Evolutionary conservation across 2,888 invertebrate species (phyloP).

Genomic region (Stenurella melanura): DNA sequence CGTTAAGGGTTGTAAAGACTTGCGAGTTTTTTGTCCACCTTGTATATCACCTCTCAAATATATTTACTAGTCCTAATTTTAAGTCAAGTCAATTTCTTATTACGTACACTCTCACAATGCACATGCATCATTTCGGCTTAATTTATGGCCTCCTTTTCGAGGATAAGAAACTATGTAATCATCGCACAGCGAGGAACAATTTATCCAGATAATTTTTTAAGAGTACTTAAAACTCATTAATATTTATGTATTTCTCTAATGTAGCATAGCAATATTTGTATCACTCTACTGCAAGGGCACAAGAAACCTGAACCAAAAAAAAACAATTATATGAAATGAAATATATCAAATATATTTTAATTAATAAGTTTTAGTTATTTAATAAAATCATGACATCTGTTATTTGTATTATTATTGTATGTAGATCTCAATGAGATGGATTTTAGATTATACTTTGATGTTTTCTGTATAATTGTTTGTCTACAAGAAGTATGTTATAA

Average conservation of each 20-base stretch:
- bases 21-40: neutral
- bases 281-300: constrained; percentile 46
- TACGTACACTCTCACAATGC: neutral
- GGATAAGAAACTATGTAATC: constrained; percentile 7
- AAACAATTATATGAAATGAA: constrained; percentile 36
- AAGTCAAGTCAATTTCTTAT: constrained; percentile 25
- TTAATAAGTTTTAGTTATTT: constrained; percentile 34
- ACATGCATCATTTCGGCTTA: constrained; percentile 12
- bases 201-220: neutral
- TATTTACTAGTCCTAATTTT: constrained; percentile 42
- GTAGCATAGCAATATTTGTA: constrained; percentile 48
- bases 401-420: constrained; percentile 43
- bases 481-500: constrained; percentile 36
- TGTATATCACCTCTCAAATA: constrained; percentile 13
- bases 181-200: neutral
- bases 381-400: constrained; percentile 39
- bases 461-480: constrained; percentile 50
- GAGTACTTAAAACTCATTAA: constrained; percentile 26
- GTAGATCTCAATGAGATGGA: constrained; percentile 43
- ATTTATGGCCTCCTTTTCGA: constrained; percentile 1
- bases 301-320: constrained; percentile 44
- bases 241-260: constrained; percentile 32
- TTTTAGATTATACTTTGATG: constrained; percentile 48
- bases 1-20: neutral
- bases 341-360: constrained; percentile 39